Conservation (phyloP, 1,140 invertebrate species). For the Arion vulgaris region DNA sequence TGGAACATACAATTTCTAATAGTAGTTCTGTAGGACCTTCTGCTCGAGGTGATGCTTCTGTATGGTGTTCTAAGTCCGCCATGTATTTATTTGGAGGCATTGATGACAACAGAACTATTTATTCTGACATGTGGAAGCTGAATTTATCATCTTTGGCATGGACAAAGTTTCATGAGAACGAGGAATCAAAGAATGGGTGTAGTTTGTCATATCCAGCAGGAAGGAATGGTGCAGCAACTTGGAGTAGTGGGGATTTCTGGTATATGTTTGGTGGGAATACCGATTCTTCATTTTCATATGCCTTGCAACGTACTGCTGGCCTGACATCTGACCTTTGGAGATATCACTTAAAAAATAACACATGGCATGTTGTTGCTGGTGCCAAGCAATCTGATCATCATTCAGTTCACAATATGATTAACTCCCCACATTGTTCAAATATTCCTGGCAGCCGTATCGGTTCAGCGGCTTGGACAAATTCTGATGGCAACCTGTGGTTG, state of each 20-base stretch:
- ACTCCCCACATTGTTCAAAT: background rate
- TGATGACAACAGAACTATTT: conserved; percentile 41
- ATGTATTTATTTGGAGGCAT: conserved; percentile 56
- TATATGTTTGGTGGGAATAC: conserved; percentile 60
- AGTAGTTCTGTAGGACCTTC: conserved; percentile 22
- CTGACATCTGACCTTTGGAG: conserved; percentile 53
- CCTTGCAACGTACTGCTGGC: conserved; percentile 43
- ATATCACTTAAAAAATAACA: conserved; percentile 41
- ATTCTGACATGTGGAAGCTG: conserved; percentile 54
- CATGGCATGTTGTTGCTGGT: conserved; percentile 44
- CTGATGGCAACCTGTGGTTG: conserved; percentile 51
- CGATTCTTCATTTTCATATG: conserved; percentile 32
- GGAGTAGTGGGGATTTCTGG: conserved; percentile 38
- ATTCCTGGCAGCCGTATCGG: conserved; percentile 48
- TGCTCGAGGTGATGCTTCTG: conserved; percentile 44
- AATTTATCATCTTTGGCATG: conserved; percentile 46
- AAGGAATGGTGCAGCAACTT: conserved; percentile 53
- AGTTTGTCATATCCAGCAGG: conserved; percentile 43
- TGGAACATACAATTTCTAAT: background rate
- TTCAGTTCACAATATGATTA: conserved; percentile 22
- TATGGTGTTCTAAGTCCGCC: conserved; percentile 49
- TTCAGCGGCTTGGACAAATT: conserved; percentile 50
- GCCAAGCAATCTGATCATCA: conserved; percentile 10
- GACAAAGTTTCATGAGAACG: conserved; percentile 38
- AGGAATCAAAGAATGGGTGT: background rate